phyloP scores from a whole-genome alignment of 2,113 vertebrate genomes.

The Calypte anna region DNA sequence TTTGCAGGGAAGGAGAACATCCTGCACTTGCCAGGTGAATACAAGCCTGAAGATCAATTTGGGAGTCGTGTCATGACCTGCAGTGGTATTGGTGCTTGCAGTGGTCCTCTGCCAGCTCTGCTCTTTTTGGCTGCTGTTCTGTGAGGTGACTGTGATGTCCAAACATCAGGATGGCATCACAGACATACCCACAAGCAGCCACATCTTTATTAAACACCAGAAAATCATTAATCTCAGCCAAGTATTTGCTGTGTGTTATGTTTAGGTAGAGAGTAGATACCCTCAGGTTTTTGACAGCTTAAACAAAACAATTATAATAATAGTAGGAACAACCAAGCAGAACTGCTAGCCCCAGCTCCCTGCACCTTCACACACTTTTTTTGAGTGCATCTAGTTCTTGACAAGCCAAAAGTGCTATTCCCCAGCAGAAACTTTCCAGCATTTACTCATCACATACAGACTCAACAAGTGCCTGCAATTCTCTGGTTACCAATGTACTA shows the following conservation, averaged over 20 bases:
- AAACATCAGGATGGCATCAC: not conserved
- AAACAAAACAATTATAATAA: conserved; percentile 64
- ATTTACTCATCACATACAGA: conserved; percentile 59
- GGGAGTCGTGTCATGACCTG: rapidly evolving
- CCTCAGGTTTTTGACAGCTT: conserved; percentile 68
- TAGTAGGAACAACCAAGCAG: not conserved
- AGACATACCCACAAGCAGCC: rapidly evolving
- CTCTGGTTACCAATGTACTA: conserved; percentile 60
- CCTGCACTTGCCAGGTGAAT: not conserved
- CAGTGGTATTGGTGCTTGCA: not conserved
- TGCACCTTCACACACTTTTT: not conserved
- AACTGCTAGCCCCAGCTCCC: conserved; percentile 25
- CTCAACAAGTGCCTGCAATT: conserved; percentile 56
- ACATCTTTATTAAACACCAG: not conserved
- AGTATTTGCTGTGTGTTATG: conserved; percentile 2
- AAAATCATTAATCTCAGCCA: conserved; percentile 22
- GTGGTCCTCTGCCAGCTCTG: not conserved
- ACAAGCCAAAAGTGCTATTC: conserved; percentile 38
- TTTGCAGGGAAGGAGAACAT: not conserved
- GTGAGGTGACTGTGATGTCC: not conserved
- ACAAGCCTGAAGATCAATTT: not conserved
- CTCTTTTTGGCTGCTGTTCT: not conserved
- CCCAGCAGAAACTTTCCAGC: conserved; percentile 43
- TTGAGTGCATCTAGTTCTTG: conserved; percentile 65
- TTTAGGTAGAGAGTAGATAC: not conserved